Conservation (phyloP, 1,140 invertebrate genomes). For the Bombus affinis region DNA sequence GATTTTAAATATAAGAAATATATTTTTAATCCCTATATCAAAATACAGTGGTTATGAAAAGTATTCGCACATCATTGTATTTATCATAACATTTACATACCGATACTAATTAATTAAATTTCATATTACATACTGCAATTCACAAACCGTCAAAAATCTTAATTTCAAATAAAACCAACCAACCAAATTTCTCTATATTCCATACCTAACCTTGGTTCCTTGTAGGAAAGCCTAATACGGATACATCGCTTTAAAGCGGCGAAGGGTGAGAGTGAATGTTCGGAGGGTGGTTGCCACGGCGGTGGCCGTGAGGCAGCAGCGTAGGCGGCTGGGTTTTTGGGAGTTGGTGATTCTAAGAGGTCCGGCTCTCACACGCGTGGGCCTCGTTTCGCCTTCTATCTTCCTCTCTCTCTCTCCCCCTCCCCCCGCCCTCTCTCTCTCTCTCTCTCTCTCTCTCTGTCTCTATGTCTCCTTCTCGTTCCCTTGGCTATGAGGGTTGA, state of each 20-base stretch:
- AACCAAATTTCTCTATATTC: neutral
- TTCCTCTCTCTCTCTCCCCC: neutral
- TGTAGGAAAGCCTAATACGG: conserved; percentile 62
- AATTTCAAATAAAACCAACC: neutral
- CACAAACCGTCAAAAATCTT: neutral
- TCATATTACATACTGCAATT: neutral
- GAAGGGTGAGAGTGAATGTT: conserved; percentile 72
- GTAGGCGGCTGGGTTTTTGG: conserved; percentile 69
- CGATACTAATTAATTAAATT: neutral
- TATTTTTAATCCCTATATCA: too few relatives aligned
- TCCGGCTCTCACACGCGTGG: conserved; percentile 78
- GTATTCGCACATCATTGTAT: neutral
- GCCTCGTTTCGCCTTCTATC: conserved; percentile 41
- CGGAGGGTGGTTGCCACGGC: conserved; percentile 71
- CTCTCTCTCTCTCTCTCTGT: too few relatives aligned
- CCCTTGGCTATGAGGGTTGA: conserved; percentile 51
- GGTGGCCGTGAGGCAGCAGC: conserved; percentile 57
- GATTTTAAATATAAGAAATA: too few relatives aligned
- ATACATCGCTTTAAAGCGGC: conserved; percentile 79
- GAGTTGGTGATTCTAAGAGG: conserved; percentile 81
- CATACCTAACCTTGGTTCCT: conserved; percentile 1
- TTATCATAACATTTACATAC: neutral
- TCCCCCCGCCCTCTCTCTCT: neutral
- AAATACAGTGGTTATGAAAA: too few relatives aligned
- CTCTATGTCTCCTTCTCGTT: neutral